Base-by-base conservation (phyloP, 2,888 invertebrate species). In the Hydroisotoma schaefferi region DNA sequence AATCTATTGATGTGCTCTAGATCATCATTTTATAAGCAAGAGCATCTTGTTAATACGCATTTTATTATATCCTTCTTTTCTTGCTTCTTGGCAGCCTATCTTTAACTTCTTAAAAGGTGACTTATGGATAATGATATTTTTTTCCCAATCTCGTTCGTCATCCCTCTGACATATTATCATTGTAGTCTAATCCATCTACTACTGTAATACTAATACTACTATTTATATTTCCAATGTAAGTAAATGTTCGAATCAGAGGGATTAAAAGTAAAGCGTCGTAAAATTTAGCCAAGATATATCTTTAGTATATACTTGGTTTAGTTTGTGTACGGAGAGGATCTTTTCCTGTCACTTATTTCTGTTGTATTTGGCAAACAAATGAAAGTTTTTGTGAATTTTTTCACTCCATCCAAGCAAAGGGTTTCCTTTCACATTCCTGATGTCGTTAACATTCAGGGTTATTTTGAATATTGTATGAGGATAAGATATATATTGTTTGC, bases 301-400 rank as follows among this genome's bases (percentile, higher is more conserved):
- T n/a, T n/a, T n/a, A n/a, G n/a, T n/a, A n/a, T n/a, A n/a, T n/a
- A n/a, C n/a, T n/a, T n/a, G n/a, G n/a, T n/a, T n/a, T n/a, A n/a
- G n/a, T n/a, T n/a, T n/a, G n/a, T n/a, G n/a, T n/a, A n/a, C n/a
- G n/a, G n/a, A n/a, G n/a, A n/a, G n/a, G 33, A 15, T 33, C 33
- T 47, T n/a, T 27, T 25, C 49, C 28, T 49, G 49, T 49, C 49
- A 49, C 56, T 56, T 29, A 54, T 47, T 49, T 52, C 54, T 66
- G 66, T 66, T 66, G 60, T 63, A 63, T 66, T 66, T 66, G 66
- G 66, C 66, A 66, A 66, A 63, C 63, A 63, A 66, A 66, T 62
- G 62, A 62, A 61, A 43, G 22, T 28, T 44, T 43, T 55, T 49
- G 49, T 49, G 49, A 49, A 49, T 49, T 49, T 49, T 20, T 3